A percentile compares a stretch with the other conserved stretches of the same genome.
Evolutionary conservation across 2,797 vertebrate species (phyloP).

Genomic region (Enteromius afrohamiltoni): DNA sequence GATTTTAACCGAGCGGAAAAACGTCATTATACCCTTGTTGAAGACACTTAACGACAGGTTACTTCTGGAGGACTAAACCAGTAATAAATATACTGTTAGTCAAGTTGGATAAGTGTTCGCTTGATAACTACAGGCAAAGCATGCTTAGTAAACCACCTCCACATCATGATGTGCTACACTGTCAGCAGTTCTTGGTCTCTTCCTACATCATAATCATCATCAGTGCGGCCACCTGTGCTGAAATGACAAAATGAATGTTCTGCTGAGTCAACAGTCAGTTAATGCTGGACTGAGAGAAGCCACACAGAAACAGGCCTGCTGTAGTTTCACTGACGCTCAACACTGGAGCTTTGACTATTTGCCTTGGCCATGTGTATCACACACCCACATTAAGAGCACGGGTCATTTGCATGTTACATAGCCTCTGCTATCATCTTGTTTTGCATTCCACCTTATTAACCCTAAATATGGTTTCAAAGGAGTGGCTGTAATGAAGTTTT

Average conservation of each 20-base stretch:
- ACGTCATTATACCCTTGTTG: background rate
- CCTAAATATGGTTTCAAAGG: background rate
- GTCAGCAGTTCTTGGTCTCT: constrained; percentile 29
- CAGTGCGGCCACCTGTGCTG: background rate
- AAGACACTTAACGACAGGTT: background rate
- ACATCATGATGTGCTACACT: constrained; percentile 23
- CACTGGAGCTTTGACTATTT: background rate
- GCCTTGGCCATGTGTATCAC: background rate
- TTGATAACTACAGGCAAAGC: background rate
- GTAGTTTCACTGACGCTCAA: background rate
- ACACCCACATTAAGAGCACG: constrained; percentile 7
- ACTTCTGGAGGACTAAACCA: background rate
- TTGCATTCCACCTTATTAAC: constrained; percentile 3
- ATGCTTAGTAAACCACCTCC: constrained; percentile 4
- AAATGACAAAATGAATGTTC: constrained; percentile 46
- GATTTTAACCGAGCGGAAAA: background rate
- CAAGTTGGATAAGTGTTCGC: background rate
- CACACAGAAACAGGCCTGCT: constrained; percentile 8
- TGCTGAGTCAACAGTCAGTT: constrained; percentile 57
- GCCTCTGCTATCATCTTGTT: background rate
- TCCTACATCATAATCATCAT: constrained; percentile 9
- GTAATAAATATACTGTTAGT: background rate
- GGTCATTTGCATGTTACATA: constrained; percentile 22
- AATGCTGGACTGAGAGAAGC: constrained; percentile 18
- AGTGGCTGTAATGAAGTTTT: background rate